phyloP scores from a whole-genome alignment of 2,888 invertebrate genomes.

The Euproctis similis region DNA sequence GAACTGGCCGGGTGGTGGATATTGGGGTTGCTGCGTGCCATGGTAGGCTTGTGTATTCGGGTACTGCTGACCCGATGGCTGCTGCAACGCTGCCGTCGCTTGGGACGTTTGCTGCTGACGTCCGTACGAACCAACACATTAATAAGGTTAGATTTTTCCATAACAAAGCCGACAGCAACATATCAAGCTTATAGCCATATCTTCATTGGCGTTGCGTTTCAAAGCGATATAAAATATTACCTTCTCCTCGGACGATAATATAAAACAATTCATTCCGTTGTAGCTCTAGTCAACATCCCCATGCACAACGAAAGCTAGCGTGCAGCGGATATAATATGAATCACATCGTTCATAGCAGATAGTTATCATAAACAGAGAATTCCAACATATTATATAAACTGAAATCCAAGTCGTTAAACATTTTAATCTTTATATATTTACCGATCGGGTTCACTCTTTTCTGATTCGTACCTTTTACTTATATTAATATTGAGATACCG shows the following conservation, averaged over 20 bases:
- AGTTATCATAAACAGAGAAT: conserved; percentile 44
- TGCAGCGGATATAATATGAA: conserved; percentile 69
- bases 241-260: conserved; percentile 52
- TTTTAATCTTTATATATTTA: conserved; percentile 18
- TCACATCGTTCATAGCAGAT: conserved; percentile 60
- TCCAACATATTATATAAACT: conserved; percentile 46
- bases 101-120: conserved; percentile 77
- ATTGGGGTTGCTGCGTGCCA: conserved; percentile 75
- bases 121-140: conserved; percentile 77
- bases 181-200: conserved; percentile 66
- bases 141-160: conserved; percentile 77
- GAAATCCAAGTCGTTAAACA: conserved; percentile 22
- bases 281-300: conserved; percentile 69
- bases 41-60: conserved; percentile 72
- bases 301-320: conserved; percentile 76
- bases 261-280: conserved; percentile 64
- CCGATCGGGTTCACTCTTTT: conserved; percentile 24
- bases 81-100: conserved; percentile 73
- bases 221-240: conserved; percentile 70
- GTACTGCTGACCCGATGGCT: conserved; percentile 69
- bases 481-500: conserved; percentile 32
- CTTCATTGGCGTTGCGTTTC: conserved; percentile 58
- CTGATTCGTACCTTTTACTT: conserved; percentile 24
- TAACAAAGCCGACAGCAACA: conserved; percentile 69
- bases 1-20: conserved; percentile 69